Evolutionary conservation across 2,888 invertebrate species (phyloP), one percentile per base, ranked within the genome.

Genomic region (Chymomyza caudatula): DNA sequence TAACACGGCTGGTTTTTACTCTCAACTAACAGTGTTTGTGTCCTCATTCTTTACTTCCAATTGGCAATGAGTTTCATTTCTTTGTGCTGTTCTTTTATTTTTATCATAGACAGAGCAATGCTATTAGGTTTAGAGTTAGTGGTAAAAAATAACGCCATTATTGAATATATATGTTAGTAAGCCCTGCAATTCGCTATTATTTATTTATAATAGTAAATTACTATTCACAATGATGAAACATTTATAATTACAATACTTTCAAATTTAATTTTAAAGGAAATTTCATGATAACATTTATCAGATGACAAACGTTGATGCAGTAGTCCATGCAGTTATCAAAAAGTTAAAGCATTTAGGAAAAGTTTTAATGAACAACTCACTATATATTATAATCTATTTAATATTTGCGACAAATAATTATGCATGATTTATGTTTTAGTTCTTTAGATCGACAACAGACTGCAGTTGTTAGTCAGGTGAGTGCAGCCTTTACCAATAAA

Each of bases 211-310:
- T 37, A 37, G 29, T 37, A 4, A 25, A 25, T 5, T 4, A 4
- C 11, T 37, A n/a, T n/a, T 11, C 11, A 37, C 29, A 37, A 11
- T 37, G 29, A 37, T 37, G 69, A 65, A 85, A 80, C 77, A 83
- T 73, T 82, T 78, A 85, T 70, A 85, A 78, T 74, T 80, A 85
- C 68, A 85, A 78, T 85, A 80, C 85, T 83, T 79, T 70, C n/a
- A 19, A 63, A n/a, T 57, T 57, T 67, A 78, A 59, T 60, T 67
- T 71, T 56, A 65, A 57, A 55, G 60, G 60, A 69, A 65, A 61
- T 68, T 52, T 23, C 59, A 74, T 64, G 64, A 59, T 67, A 73
- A 64, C 19, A 44, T 25, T 57, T 23, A 62, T 73, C 54, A 58
- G 56, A 54, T 37, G n/a, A n/a, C n/a, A n/a, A n/a, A n/a, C n/a